Percentiles rank a stretch among this genome's conserved stretches.
Conservation (phyloP, 64 coral and sea anemone species). For the Montipora efflorescens region DNA sequence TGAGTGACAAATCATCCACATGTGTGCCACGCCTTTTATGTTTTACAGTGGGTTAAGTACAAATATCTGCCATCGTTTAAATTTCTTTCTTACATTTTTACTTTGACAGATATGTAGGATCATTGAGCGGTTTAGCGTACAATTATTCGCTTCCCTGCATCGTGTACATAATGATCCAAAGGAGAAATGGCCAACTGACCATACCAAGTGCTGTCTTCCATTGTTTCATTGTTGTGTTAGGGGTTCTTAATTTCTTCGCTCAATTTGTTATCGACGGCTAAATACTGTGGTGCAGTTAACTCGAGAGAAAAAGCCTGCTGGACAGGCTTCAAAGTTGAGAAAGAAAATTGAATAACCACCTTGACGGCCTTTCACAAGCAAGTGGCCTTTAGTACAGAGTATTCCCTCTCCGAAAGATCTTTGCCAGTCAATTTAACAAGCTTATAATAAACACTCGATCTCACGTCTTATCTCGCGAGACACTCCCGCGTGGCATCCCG, state of each 20-base stretch:
- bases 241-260: slow-evolving; percentile 65
- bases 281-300: neutral
- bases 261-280: slow-evolving; percentile 43
- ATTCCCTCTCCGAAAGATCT: no score
- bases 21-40: neutral
- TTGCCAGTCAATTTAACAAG: no score
- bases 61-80: neutral
- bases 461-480: no score
- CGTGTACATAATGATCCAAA: slow-evolving; percentile 65
- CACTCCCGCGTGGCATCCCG: no score
- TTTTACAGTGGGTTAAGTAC: neutral
- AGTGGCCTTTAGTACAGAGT: no score
- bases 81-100: neutral
- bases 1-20: no score
- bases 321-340: no score
- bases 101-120: slow-evolving; percentile 62
- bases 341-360: no score
- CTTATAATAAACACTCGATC: no score
- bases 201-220: slow-evolving; percentile 39
- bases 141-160: slow-evolving; percentile 70
- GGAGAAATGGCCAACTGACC: slow-evolving; percentile 3
- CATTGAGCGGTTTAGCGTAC: slow-evolving; percentile 77
- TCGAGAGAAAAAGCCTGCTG: no score
- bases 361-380: no score
- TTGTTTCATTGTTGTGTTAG: slow-evolving; percentile 56